These are phyloP conservation scores for Corvus moneduloides DNA, from an alignment of 2,113 vertebrate genomes.

Conservation along the genomic window DNA sequence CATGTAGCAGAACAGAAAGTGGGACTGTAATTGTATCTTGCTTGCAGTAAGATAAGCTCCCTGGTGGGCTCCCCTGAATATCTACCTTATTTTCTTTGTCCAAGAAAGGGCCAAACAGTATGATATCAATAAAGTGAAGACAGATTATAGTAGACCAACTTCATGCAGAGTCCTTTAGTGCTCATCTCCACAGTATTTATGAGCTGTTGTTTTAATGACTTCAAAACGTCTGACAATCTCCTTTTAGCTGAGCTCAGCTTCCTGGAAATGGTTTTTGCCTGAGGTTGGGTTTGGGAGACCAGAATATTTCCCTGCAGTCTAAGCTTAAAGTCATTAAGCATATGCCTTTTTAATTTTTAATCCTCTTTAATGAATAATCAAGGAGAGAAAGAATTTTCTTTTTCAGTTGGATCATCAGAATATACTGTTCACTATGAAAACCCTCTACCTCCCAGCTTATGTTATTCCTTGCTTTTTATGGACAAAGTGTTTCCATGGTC, in stretches of 20 bases:
- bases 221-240: neutral
- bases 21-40: neutral
- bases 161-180: neutral
- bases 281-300: neutral
- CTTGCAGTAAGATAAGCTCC: neutral
- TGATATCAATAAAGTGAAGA: neutral
- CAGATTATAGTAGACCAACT: neutral
- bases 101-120: neutral
- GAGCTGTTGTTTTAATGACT: neutral
- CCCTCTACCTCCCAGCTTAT: neutral
- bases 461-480: neutral
- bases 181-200: neutral
- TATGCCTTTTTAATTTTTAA: neutral
- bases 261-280: neutral
- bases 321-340: neutral
- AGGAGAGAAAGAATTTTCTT: neutral
- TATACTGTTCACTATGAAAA: neutral
- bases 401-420: neutral
- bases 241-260: conserved; percentile 12
- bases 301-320: neutral
- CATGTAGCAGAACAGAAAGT: neutral
- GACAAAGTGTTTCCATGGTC: neutral
- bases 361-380: conserved; percentile 8
- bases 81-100: neutral
- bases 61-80: neutral